Conservation (phyloP, 2,888 invertebrate species). For the Pseudeuparius sepicola region DNA sequence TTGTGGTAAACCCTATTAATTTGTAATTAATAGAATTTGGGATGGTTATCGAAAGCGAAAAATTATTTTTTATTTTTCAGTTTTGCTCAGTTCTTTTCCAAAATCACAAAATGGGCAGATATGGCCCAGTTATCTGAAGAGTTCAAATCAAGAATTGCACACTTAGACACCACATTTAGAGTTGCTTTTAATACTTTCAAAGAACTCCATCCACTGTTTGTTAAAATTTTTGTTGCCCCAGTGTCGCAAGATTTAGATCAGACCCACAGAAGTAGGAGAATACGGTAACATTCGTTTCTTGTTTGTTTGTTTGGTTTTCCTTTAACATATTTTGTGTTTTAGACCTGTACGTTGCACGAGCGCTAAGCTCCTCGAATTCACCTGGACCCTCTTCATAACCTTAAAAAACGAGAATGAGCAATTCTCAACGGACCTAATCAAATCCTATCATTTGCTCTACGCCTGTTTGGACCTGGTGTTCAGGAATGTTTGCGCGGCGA, state of each 20-base stretch:
- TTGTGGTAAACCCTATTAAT: too few species aligned
- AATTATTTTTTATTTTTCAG: conserved; percentile 50
- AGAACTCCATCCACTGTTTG: conserved; percentile 82
- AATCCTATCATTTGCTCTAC: conserved; percentile 83
- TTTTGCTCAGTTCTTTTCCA: conserved; percentile 86
- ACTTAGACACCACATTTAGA: conserved; percentile 81
- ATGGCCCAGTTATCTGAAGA: conserved; percentile 83
- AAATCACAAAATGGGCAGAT: conserved; percentile 91
- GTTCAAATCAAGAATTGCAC: conserved; percentile 72
- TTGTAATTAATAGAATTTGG: too few species aligned
- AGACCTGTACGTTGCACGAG: conserved; percentile 71
- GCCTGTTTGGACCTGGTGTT: conserved; percentile 88
- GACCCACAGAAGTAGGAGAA: conserved; percentile 48
- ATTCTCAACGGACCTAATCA: conserved; percentile 86
- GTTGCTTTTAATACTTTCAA: conserved; percentile 91
- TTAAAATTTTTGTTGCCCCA: conserved; percentile 72
- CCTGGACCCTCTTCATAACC: conserved; percentile 88
- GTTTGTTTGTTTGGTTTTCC: background rate
- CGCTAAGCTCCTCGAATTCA: conserved; percentile 80
- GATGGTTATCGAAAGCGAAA: too few species aligned
- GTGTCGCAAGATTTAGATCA: conserved; percentile 40
- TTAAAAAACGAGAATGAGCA: conserved; percentile 79
- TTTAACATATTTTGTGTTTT: too few species aligned
- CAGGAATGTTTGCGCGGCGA: conserved; percentile 71
- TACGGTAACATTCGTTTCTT: conserved; percentile 6